Evolutionary conservation across 2,888 invertebrate genomes (phyloP), one percentile per base, ranked within the genome.

Genomic region (Caenorhabditis parvicauda): DNA sequence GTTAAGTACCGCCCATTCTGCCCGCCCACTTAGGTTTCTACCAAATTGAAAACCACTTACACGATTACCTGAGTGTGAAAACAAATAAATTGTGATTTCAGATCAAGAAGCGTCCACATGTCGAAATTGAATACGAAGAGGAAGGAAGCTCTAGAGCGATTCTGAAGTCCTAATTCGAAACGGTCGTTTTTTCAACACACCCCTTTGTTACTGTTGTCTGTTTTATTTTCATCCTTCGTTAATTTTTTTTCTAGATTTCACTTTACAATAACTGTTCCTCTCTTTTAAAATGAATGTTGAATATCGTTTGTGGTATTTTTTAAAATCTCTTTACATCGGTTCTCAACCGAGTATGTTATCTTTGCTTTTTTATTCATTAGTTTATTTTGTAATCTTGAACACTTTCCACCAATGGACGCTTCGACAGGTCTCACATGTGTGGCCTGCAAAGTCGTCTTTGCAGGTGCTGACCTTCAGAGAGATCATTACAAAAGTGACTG

Each of bases 401-500:
- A n/a, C n/a, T n/a, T n/a, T 51, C 39, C 37, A 3, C 41, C 48
- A 21, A 59, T 70, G 57, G 70, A 70, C 48, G 57, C 67, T 39
- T 63, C 65, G 2, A 65, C 72, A 27, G 79, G 79, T 9, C 66
- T 72, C 56, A 94, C 95, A n/a, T 98, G 96, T 82, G 88, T 93
- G 72, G 89, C 91, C 52, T 98, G 96, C 82, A 88, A 89, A 75
- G 91, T 94, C 49, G 87, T 88, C 52, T 96, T 96, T 83, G 86
- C 87, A 65, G 88, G 89, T 76, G 86, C 88, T 3, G 90, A 91
- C 56, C 83, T 89, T 27, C 94, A 95, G 83, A 86, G 90, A 51
- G 87, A 88, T 55, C 98, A 98, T 83, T 96, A 94, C 82, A 92
- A 92, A 85, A 88, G 89, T 0, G 96, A 96, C 81, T 98, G 96